Conservation (phyloP, 2,797 vertebrate genomes). For the Pygocentrus nattereri region DNA sequence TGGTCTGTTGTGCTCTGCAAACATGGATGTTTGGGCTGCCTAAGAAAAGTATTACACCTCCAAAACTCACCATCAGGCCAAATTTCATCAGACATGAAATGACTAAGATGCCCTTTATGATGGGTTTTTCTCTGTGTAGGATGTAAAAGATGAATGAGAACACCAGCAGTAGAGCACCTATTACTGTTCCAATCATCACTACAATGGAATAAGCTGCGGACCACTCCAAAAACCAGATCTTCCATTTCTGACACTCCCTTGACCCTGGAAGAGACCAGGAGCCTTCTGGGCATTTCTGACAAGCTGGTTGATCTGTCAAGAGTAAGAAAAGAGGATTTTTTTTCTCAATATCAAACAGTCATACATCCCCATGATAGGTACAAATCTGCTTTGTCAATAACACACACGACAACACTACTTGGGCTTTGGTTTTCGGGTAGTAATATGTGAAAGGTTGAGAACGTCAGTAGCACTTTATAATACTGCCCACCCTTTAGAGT, state of each 20-base stretch:
- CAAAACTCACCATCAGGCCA: slow-evolving; percentile 69
- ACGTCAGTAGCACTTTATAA: too few species aligned
- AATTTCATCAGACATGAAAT: slow-evolving; percentile 70
- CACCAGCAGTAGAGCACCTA: slow-evolving; percentile 68
- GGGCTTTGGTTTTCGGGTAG: too few species aligned
- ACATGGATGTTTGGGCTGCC: slow-evolving; percentile 60
- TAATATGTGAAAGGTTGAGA: too few species aligned
- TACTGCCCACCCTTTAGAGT: too few species aligned
- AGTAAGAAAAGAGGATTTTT: not conserved
- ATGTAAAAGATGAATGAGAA: slow-evolving; percentile 61
- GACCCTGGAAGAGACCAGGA: slow-evolving; percentile 59
- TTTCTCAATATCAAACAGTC: too few species aligned
- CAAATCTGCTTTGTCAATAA: too few species aligned
- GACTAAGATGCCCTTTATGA: slow-evolving; percentile 66
- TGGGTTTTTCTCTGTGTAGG: slow-evolving; percentile 56
- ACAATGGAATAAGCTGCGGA: slow-evolving; percentile 63
- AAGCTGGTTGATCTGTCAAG: slow-evolving; percentile 61
- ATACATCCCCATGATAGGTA: too few species aligned
- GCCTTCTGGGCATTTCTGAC: slow-evolving; percentile 60
- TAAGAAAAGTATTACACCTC: slow-evolving; percentile 71
- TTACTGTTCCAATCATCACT: slow-evolving; percentile 58
- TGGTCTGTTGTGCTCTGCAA: slow-evolving; percentile 69
- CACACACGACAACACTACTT: too few species aligned
- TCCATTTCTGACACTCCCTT: slow-evolving; percentile 43
- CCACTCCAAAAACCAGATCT: slow-evolving; percentile 67